Evolutionary conservation across 2,113 vertebrate species (phyloP), one percentile per base, ranked within the genome.

Genomic region (Falcunculus frontatus): DNA sequence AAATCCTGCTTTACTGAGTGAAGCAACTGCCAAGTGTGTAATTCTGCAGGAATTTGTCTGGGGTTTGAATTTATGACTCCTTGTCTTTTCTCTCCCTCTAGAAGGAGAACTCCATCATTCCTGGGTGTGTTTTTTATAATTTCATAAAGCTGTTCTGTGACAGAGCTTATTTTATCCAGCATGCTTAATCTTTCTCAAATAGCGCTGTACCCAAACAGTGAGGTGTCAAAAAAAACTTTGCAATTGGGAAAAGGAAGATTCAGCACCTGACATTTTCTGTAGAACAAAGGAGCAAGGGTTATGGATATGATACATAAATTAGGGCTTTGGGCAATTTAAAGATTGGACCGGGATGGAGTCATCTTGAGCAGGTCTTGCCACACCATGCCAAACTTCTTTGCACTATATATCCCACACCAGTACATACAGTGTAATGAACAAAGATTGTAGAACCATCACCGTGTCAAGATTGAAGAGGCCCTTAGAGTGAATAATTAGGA

Each of bases 91-190:
- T 92, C 84, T 97, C 94, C 97, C 79, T 94, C 95, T 96, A 90
- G 96, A 96, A 98, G 97, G 97, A 98, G 97, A 98, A 97, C 95
- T 98, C 97, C 98, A 98, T 99, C 97, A 98, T 98, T 98, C 92
- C 95, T 96, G 93, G 85, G 77, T 88, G 46, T 26, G 64, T 98
- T 98, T 97, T 98, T 98, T 98, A 98, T 98, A 98, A 99, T 99
- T 99, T 98, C 98, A 98, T 99, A 98, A 99, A 98, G 97, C 98
- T 97, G 97, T 98, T 98, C 82, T 89, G 87, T 98, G 98, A 98
- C 98, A 98, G 98, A 96, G 97, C 97, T 98, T 99, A 98, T 98
- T 99, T 99, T 98, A 99, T 98, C 95, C 96, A 52, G 47, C 67
- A 91, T 75, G 83, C 90, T 98, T 98, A 98, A 98, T 98, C 98